These are phyloP conservation scores for Cataglyphis livida DNA, from an alignment of 2,888 invertebrate genomes.

Conservation along the genomic window DNA sequence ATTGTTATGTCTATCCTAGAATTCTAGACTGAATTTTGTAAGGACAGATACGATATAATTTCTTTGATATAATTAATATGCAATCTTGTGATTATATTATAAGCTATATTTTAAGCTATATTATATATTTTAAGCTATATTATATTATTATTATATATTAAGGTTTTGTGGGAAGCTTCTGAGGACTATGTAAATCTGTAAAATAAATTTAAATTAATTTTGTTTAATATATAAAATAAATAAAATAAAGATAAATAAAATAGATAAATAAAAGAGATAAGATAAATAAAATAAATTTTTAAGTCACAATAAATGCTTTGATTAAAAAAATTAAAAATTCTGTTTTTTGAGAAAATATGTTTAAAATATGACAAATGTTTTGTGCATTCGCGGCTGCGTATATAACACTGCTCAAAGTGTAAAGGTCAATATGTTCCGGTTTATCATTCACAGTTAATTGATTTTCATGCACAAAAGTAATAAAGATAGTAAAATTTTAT, in stretches of 20 bases:
- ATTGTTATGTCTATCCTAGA: too few relatives aligned
- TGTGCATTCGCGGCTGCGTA: not conserved
- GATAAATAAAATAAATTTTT: not conserved
- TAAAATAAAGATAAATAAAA: not conserved
- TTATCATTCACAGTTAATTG: slow-evolving; percentile 3
- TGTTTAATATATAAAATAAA: not conserved
- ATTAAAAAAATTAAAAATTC: not conserved
- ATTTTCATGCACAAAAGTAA: slow-evolving; percentile 16
- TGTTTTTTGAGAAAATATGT: not conserved
- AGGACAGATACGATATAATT: too few relatives aligned
- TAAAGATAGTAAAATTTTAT: slow-evolving; percentile 28
- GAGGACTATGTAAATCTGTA: not conserved
- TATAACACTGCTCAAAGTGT: slow-evolving; percentile 9
- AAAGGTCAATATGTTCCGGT: not conserved
- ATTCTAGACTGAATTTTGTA: too few relatives aligned
- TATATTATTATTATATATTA: too few relatives aligned
- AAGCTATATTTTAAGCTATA: too few relatives aligned
- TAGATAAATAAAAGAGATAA: too few relatives aligned
- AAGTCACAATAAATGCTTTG: not conserved
- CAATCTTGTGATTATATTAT: too few relatives aligned
- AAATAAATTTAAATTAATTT: not conserved
- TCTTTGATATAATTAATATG: too few relatives aligned
- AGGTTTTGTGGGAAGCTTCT: not conserved
- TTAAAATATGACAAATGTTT: not conserved
- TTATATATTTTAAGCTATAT: too few relatives aligned